phyloP scores from a whole-genome alignment of 2,113 vertebrate genomes.

The Trachemys scripta region DNA sequence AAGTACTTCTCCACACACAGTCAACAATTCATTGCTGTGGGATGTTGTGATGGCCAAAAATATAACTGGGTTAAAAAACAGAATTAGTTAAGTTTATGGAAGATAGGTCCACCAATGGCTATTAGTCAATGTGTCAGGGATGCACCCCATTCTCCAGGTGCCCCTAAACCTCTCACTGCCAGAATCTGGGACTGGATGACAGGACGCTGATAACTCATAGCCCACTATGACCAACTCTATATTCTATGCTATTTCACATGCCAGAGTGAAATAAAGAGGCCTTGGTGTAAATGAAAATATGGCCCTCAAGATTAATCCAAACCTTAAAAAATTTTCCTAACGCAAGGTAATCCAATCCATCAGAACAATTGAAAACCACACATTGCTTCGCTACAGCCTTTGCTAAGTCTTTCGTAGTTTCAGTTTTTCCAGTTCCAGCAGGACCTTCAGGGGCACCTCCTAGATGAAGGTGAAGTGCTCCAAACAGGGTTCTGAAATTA shows the following conservation, averaged over 20 bases:
- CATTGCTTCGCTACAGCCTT: constrained; percentile 94
- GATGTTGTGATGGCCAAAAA: no score
- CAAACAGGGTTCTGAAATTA: constrained; percentile 88
- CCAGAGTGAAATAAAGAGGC: neutral
- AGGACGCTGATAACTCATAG: neutral
- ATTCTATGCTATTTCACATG: neutral
- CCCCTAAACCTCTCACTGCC: neutral
- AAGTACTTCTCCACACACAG: no score
- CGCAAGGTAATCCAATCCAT: constrained; percentile 92
- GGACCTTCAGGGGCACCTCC: constrained; percentile 94
- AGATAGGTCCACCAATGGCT: no score
- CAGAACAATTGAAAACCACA: constrained; percentile 94
- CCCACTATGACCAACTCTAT: neutral
- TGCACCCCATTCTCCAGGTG: neutral
- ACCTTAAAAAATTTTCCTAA: constrained; percentile 96
- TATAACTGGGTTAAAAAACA: no score
- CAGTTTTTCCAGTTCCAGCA: constrained; percentile 92
- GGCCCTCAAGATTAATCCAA: neutral
- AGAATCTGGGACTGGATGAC: neutral
- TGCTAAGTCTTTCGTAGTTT: constrained; percentile 93
- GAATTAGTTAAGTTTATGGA: no score
- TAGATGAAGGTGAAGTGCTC: constrained; percentile 89
- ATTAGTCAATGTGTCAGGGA: neutral
- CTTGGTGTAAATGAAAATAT: neutral
- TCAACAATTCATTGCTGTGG: no score